These are phyloP conservation scores for Scaptomyza polygonia DNA, from an alignment of 2,888 invertebrate species.

Conservation along the genomic window DNA sequence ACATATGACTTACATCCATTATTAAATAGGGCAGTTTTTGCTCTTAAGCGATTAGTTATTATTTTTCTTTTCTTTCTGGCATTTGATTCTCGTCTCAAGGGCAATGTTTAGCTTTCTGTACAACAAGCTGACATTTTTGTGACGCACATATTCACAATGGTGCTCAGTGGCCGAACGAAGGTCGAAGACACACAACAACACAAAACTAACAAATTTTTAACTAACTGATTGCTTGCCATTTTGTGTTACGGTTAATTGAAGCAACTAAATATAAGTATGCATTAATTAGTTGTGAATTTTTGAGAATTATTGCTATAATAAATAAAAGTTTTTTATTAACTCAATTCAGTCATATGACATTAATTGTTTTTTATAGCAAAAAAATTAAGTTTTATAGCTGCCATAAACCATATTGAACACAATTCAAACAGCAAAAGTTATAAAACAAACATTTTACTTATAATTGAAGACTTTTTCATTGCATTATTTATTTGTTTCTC, in stretches of 20 bases:
- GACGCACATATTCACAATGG: slow-evolving; percentile 57
- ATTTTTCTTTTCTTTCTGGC: slow-evolving; percentile 16
- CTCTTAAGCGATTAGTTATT: slow-evolving; percentile 45
- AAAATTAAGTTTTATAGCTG: slow-evolving; percentile 13
- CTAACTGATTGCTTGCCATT: slow-evolving; percentile 38
- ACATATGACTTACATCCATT: slow-evolving; percentile 25
- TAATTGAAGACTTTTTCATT: too few species aligned
- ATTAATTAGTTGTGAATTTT: slow-evolving; percentile 32
- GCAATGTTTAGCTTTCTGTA: slow-evolving; percentile 45
- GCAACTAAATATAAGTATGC: slow-evolving; percentile 28
- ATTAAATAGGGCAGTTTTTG: slow-evolving; percentile 46
- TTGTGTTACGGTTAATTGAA: slow-evolving; percentile 36
- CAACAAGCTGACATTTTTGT: slow-evolving; percentile 38
- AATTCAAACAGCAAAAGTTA: slow-evolving; percentile 4
- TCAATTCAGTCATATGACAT: neutral
- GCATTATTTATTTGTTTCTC: too few species aligned
- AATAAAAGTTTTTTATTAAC: neutral
- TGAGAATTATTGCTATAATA: neutral
- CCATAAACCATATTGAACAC: slow-evolving; percentile 11
- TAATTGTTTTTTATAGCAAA: slow-evolving; percentile 7
- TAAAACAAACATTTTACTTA: neutral
- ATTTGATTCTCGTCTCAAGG: slow-evolving; percentile 27
- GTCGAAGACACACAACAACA: slow-evolving; percentile 18
- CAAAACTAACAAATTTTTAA: slow-evolving; percentile 1
- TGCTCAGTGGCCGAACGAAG: slow-evolving; percentile 39